A percentile compares a stretch with the other conserved stretches of the same genome.
Conservation (phyloP, 2,113 vertebrate species). For the Ammodytes dubius region DNA sequence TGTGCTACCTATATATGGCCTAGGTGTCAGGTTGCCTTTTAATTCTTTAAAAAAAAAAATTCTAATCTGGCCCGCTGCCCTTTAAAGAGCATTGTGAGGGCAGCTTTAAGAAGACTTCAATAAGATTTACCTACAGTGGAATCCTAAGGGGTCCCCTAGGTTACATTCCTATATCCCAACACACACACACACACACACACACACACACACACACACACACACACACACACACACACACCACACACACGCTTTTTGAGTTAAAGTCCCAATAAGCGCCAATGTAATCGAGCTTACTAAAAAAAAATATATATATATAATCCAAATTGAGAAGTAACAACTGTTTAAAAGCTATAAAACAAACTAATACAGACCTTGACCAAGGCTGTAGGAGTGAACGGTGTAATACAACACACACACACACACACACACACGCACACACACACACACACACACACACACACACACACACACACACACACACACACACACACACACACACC, state of each 20-base stretch:
- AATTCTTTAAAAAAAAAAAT: slow-evolving; percentile 46
- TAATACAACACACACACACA: too few relatives aligned
- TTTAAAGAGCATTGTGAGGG: slow-evolving; percentile 47
- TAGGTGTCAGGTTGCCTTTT: slow-evolving; percentile 65
- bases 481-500: too few relatives aligned
- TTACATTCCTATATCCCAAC: slow-evolving; percentile 12
- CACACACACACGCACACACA: too few relatives aligned
- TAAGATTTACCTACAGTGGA: slow-evolving; percentile 24
- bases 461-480: too few relatives aligned
- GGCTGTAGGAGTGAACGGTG: too few relatives aligned
- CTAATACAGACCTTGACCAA: neutral
- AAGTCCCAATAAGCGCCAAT: too few relatives aligned
- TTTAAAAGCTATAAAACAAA: neutral
- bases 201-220: too few relatives aligned
- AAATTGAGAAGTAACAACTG: neutral
- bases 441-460: too few relatives aligned
- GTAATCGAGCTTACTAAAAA: neutral
- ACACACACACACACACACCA: too few relatives aligned
- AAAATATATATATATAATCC: too few relatives aligned
- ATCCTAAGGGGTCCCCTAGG: slow-evolving; percentile 38
- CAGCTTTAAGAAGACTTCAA: slow-evolving; percentile 21
- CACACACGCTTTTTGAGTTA: neutral
- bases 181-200: neutral
- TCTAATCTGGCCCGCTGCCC: slow-evolving; percentile 41
- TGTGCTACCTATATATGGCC: slow-evolving; percentile 48